These are phyloP conservation scores for Myopa testacea DNA, from an alignment of 2,888 invertebrate species.

Conservation along the genomic window DNA sequence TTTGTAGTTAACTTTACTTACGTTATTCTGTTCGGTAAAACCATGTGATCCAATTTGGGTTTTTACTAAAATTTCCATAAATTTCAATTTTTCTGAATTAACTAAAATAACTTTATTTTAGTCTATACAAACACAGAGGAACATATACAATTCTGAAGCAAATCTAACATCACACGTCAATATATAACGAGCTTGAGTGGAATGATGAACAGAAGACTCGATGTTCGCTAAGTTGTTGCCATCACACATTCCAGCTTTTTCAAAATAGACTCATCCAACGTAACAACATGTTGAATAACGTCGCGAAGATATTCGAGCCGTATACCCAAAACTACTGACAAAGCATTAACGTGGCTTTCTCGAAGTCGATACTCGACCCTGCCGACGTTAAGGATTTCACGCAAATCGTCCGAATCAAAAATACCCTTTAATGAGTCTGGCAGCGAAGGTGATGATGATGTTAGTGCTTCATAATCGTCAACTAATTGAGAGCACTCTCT, in stretches of 20 bases:
- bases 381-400: slow-evolving; percentile 52
- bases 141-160: too few relatives aligned
- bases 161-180: too few relatives aligned
- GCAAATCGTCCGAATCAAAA: slow-evolving; percentile 56
- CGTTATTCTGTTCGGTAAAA: too few relatives aligned
- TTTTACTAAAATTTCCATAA: too few relatives aligned
- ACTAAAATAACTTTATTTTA: too few relatives aligned
- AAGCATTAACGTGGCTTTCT: slow-evolving; percentile 54
- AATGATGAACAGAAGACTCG: too few relatives aligned
- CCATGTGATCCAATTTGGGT: too few relatives aligned
- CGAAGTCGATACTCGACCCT: slow-evolving; percentile 52
- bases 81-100: too few relatives aligned
- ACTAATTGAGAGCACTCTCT: neutral
- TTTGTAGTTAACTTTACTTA: too few relatives aligned
- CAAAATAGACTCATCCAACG: slow-evolving; percentile 46
- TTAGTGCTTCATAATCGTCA: slow-evolving; percentile 24
- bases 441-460: slow-evolving; percentile 54
- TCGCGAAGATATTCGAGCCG: slow-evolving; percentile 49
- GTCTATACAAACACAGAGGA: too few relatives aligned
- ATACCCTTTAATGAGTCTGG: slow-evolving; percentile 57
- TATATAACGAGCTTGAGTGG: too few relatives aligned
- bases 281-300: slow-evolving; percentile 51
- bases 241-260: slow-evolving; percentile 38
- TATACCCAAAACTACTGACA: slow-evolving; percentile 56
- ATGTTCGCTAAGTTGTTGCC: neutral